phyloP scores from a whole-genome alignment of 2,797 vertebrate species.

The Amazona ochrocephala region DNA sequence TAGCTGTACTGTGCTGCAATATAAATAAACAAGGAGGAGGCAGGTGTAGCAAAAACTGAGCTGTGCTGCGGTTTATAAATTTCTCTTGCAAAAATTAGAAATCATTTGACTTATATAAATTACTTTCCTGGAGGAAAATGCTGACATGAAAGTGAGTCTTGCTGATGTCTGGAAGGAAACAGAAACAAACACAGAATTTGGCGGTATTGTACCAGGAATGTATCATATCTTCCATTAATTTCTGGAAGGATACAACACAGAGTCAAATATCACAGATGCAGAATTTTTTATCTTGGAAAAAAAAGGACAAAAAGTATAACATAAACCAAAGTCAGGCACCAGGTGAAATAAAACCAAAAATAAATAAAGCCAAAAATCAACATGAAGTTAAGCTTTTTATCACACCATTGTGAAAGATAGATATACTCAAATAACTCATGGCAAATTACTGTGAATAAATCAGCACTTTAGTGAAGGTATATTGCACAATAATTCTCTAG shows the following conservation, averaged over 20 bases:
- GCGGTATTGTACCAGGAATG: not conserved
- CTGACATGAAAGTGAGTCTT: not conserved
- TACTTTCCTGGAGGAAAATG: not conserved
- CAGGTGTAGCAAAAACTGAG: slow-evolving; percentile 35
- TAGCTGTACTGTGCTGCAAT: not conserved
- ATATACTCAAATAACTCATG: not conserved
- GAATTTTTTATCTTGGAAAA: not conserved
- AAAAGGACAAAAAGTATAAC: not conserved
- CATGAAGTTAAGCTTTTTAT: not conserved
- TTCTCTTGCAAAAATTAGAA: slow-evolving; percentile 37
- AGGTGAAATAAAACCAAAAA: not conserved
- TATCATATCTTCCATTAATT: not conserved
- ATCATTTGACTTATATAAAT: slow-evolving; percentile 10
- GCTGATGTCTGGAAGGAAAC: not conserved
- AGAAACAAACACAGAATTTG: not conserved
- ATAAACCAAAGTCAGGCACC: not conserved
- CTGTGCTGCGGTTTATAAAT: slow-evolving; percentile 5
- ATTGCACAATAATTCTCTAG: not conserved
- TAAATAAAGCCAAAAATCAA: not conserved
- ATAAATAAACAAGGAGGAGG: slow-evolving; percentile 49
- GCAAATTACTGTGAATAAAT: slow-evolving; percentile 47
- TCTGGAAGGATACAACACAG: not conserved
- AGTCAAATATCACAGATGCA: not conserved
- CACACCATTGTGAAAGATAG: not conserved
- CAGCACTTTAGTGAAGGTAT: slow-evolving; percentile 1